A percentile compares a stretch with the other conserved stretches of the same genome.
Evolutionary conservation across 2,113 vertebrate genomes (phyloP).

Genomic region (Stomatorhinus ivindoensis): DNA sequence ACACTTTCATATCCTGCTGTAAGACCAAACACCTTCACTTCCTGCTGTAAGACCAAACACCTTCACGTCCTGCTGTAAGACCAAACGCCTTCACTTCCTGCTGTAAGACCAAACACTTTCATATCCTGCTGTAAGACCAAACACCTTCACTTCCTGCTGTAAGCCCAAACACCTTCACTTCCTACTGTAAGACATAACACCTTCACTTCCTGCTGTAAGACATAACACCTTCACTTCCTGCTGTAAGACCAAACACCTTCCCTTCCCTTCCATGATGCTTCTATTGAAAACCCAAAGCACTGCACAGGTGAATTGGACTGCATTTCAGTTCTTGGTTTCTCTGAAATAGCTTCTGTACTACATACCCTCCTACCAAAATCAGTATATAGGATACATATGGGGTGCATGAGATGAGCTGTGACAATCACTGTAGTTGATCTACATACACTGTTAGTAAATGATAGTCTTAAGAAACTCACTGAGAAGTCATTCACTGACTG

Average conservation of each 20-base stretch:
- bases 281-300: neutral
- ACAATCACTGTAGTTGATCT: neutral
- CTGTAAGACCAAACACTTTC: neutral
- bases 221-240: neutral
- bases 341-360: neutral
- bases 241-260: neutral
- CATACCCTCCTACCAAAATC: neutral
- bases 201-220: neutral
- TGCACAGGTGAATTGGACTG: neutral
- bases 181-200: too few relatives aligned
- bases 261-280: neutral
- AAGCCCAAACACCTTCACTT: neutral
- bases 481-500: neutral
- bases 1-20: neutral
- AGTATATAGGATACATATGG: neutral
- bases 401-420: neutral
- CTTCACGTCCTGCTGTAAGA: neutral
- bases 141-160: neutral
- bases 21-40: neutral
- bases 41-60: neutral
- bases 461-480: neutral
- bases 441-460: neutral
- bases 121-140: neutral
- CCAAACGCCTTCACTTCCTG: neutral
- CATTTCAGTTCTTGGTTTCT: neutral